These are phyloP conservation scores for Epinotia bilunana DNA, from an alignment of 2,888 invertebrate genomes.

Conservation along the genomic window DNA sequence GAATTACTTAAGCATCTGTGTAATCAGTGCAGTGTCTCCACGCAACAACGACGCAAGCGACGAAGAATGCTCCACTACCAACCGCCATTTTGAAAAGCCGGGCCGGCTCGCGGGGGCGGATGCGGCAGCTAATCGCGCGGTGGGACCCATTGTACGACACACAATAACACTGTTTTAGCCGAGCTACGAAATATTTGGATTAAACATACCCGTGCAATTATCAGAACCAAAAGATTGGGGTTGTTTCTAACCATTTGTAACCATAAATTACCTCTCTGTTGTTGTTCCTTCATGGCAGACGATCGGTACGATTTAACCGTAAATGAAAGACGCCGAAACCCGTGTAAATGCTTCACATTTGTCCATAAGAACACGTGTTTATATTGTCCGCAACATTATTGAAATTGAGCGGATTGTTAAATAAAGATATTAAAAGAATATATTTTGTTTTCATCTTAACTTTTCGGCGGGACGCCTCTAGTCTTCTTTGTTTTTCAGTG, in stretches of 20 bases:
- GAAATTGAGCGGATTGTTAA: constrained; percentile 2
- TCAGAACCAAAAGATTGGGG: background rate
- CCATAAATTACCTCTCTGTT: background rate
- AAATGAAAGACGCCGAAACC: background rate
- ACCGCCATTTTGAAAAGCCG: background rate
- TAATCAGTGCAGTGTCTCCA: constrained; percentile 59
- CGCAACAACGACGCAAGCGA: background rate
- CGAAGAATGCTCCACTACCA: background rate
- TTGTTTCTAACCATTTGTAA: background rate
- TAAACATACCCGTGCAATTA: constrained; percentile 15
- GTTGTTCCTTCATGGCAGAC: too few species aligned
- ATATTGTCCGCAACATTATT: background rate
- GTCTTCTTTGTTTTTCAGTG: too few species aligned
- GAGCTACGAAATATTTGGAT: constrained; percentile 19
- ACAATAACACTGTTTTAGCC: constrained; percentile 43
- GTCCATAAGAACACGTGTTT: background rate
- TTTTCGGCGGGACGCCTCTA: too few species aligned
- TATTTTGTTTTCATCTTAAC: too few species aligned
- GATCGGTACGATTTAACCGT: background rate
- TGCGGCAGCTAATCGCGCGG: constrained; percentile 48
- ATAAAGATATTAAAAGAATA: background rate
- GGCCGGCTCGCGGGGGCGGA: constrained; percentile 5
- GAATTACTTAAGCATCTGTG: constrained; percentile 76
- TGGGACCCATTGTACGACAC: constrained; percentile 57
- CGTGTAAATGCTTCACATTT: background rate